These are phyloP conservation scores for Chloebia gouldiae DNA, from an alignment of 2,113 vertebrate genomes.

Conservation along the genomic window DNA sequence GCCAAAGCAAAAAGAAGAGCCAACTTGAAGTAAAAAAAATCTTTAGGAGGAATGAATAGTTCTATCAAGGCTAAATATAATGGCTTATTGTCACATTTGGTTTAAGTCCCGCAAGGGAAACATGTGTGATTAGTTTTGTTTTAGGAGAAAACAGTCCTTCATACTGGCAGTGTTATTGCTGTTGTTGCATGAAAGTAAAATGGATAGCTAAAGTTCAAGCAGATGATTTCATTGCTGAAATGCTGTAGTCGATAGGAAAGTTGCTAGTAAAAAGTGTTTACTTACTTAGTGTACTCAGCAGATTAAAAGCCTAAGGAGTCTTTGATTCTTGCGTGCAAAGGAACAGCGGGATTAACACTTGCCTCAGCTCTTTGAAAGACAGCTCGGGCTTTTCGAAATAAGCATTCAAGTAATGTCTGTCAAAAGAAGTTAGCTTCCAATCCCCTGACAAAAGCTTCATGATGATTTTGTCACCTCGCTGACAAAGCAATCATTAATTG, in stretches of 20 bases:
- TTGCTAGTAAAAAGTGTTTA: conserved; percentile 6
- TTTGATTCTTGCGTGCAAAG: not conserved
- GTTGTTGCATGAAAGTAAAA: conserved; percentile 25
- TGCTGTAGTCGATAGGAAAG: conserved; percentile 33
- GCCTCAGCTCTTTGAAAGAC: not conserved
- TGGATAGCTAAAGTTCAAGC: conserved; percentile 14
- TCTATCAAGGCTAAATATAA: conserved; percentile 3
- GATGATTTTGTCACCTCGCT: not conserved
- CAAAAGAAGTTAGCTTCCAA: not conserved
- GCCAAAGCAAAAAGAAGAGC: not conserved
- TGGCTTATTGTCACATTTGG: not conserved
- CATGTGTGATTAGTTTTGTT: conserved; percentile 37
- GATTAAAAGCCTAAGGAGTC: not conserved
- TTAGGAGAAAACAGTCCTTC: conserved; percentile 46
- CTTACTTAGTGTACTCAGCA: not conserved
- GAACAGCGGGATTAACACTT: not conserved
- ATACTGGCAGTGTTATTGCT: conserved; percentile 16
- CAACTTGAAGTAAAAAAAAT: not conserved
- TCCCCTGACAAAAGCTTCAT: not conserved
- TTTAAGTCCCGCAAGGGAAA: not conserved
- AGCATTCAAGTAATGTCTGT: not conserved
- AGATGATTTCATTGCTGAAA: conserved; percentile 49
- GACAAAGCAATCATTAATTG: conserved; percentile 24
- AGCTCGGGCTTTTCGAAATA: not conserved
- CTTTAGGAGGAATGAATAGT: not conserved